phyloP scores from a whole-genome alignment of 2,888 invertebrate species.

The Pseudococcus longispinus region DNA sequence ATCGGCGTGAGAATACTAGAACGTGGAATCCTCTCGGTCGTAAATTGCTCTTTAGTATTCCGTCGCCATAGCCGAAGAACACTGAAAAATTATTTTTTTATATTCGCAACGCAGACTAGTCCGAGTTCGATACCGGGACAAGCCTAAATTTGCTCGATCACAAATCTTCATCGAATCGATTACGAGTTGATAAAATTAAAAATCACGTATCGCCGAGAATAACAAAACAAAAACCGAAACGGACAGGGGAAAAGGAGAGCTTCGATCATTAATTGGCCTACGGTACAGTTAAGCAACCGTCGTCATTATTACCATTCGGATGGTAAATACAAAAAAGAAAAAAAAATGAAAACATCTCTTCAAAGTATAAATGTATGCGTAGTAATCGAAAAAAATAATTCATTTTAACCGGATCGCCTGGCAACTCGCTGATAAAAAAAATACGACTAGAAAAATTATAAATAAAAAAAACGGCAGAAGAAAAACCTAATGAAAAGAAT shows the following conservation, averaged over 20 bases:
- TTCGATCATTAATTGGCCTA: slow-evolving; percentile 47
- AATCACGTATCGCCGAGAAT: slow-evolving; percentile 28
- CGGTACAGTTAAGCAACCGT: slow-evolving; percentile 10
- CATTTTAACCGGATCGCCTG: slow-evolving; percentile 41
- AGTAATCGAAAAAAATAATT: slow-evolving; percentile 45
- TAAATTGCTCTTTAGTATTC: slow-evolving; percentile 28
- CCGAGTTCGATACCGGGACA: not conserved
- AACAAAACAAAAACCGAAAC: slow-evolving; percentile 37
- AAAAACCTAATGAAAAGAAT: slow-evolving; percentile 52
- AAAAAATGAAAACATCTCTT: slow-evolving; percentile 15
- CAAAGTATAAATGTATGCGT: not conserved
- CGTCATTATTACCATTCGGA: slow-evolving; percentile 51
- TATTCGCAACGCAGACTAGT: not conserved
- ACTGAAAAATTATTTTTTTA: not conserved
- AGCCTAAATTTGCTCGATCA: not conserved
- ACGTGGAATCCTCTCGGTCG: not conserved
- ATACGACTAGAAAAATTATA: slow-evolving; percentile 50
- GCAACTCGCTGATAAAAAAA: slow-evolving; percentile 38
- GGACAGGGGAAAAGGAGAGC: not conserved
- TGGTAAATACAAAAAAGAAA: slow-evolving; percentile 15
- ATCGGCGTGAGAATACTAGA: slow-evolving; percentile 19
- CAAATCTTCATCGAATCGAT: slow-evolving; percentile 13
- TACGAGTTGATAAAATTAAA: slow-evolving; percentile 49
- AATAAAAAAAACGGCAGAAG: slow-evolving; percentile 33
- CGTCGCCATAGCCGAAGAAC: not conserved